Evolutionary conservation across 1,140 invertebrate genomes (phyloP), one percentile per base, ranked within the genome.

Genomic region (Stratiolaelaps scimitus): DNA sequence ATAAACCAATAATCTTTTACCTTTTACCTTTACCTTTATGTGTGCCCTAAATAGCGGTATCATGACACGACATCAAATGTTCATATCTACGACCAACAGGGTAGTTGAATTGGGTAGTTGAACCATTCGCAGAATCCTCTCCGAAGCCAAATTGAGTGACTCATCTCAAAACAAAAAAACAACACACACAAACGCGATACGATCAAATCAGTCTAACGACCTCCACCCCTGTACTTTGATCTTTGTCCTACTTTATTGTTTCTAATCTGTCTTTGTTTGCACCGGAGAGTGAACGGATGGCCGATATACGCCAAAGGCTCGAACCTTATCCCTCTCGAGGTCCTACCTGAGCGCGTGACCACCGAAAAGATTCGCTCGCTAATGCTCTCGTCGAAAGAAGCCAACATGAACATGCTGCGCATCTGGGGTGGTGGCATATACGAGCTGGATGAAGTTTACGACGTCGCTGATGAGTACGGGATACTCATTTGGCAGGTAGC

Each of bases 381-480:
- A 1, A 72, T 98, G 1, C 69, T 76, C 30, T 85, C 88, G 0
- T 84, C 85, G 0, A 83, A 81, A 69, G 81, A 86, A 43, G 83
- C 85, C 0, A 81, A 97, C 72, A 92, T 94, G 85, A 93, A 95
- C 73, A 89, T 92, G 83, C 74, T 98, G 0, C 79, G 95, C 19
- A 87, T 98, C 0, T 99, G 95, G 95, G 95, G 95, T 23, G 95
- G 95, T 43, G 95, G 95, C 48, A 78, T 92, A 1, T 98, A 97
- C 72, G 93, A 98, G 74, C 83, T 83, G 0, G 89, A 97, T 69
- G 79, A 83, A 30, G 97, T 98, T 74, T 98, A 98, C 74, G 79
- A 88, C 64, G 75, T 87, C 29, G 78, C 77, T 66, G 77, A 81
- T 71, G 70, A 77, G 69, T 46, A 73, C 44, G 74, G 74, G 2